Percentiles rank a stretch among this genome's conserved stretches.
Evolutionary conservation across 2,113 vertebrate species (phyloP).

Genomic region (Poeciliopsis prolifica): DNA sequence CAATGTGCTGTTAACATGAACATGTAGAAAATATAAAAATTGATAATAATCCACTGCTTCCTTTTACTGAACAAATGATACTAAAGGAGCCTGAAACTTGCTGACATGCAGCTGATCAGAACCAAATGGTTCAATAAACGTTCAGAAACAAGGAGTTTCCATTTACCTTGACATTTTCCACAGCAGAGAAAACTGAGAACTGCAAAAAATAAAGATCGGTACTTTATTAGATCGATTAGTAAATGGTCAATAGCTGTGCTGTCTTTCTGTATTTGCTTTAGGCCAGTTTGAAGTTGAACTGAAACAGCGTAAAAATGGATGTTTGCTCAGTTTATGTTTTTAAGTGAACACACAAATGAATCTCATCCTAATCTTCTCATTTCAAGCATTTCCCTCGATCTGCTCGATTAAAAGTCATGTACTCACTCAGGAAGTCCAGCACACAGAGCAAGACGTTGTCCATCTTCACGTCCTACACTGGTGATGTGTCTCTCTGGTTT

Average conservation of each 20-base stretch:
- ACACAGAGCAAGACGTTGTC: background rate
- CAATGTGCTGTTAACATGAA: too few species aligned
- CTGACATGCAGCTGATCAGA: too few species aligned
- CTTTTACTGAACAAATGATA: too few species aligned
- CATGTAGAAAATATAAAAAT: too few species aligned
- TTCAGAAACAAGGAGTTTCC: too few species aligned
- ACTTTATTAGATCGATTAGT: background rate
- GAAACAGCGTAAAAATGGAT: too few species aligned
- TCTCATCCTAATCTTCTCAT: background rate
- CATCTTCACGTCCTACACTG: background rate
- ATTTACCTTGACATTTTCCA: constrained; percentile 4
- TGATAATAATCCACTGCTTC: too few species aligned
- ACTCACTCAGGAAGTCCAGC: background rate
- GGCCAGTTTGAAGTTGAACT: too few species aligned
- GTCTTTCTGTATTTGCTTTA: too few species aligned
- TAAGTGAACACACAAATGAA: background rate
- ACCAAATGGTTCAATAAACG: too few species aligned
- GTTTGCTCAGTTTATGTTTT: background rate
- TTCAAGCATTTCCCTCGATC: background rate
- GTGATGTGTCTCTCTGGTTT: background rate
- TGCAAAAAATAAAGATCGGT: background rate
- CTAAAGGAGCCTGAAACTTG: too few species aligned
- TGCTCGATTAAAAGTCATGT: background rate
- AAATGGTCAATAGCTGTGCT: too few species aligned
- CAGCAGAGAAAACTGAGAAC: background rate